Evolutionary conservation across 2,888 invertebrate species (phyloP), one percentile per base, ranked within the genome.

Genomic region (Nomada goodeniana): DNA sequence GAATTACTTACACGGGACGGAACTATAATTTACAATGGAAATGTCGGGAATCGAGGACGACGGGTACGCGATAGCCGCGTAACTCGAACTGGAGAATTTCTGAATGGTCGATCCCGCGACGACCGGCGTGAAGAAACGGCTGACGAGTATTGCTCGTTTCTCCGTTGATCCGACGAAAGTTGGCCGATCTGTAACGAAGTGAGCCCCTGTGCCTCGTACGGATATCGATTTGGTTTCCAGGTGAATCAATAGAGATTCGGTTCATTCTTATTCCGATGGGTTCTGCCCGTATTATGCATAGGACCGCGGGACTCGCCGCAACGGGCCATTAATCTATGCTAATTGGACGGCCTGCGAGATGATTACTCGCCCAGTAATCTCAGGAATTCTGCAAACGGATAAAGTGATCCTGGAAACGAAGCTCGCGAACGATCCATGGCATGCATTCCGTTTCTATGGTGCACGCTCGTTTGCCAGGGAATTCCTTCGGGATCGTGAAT

Each of bases 151-250:
- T 29, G 68, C 72, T 53, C 57, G 81, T 68, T 71, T 70, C 74
- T 69, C 75, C 68, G 60, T 77, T 67, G 74, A 88, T 88, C 82
- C 80, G 71, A 85, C 73, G 85, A 89, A 87, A 87, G 85, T 90
- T 90, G 75, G 79, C 87, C 77, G 89, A 89, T 90, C 68, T 79
- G 86, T 85, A 89, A 91, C 91, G 89, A 91, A 91, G 91, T 89
- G 89, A 90, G 89, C 88, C 87, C 88, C 87, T 85, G 91, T 91
- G 86, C 91, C 91, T 88, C 91, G 89, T 87, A 90, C 91, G 89
- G 88, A 88, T 91, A 92, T 92, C 90, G 93, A 93, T 93, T 93
- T 86, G 88, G 89, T 90, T 90, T 90, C 90, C 87, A 86, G 84
- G 88, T 89, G 85, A 92, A 92, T 91, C 92, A 92, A 92, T 92